A percentile compares a stretch with the other conserved stretches of the same genome.
These are phyloP conservation scores for Hestina assimilis DNA, from an alignment of 1,140 invertebrate species.

Conservation along the genomic window DNA sequence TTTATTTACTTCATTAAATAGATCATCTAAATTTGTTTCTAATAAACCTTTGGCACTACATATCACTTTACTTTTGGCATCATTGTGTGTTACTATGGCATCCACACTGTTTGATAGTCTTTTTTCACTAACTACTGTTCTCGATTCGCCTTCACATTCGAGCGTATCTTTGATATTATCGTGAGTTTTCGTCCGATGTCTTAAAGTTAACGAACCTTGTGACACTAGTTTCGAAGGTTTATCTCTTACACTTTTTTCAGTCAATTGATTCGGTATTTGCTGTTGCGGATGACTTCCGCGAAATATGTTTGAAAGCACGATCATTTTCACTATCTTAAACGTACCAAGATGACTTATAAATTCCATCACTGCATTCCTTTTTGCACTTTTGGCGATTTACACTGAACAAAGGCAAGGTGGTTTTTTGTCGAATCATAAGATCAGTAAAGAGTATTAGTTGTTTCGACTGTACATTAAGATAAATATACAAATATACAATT, in stretches of 20 bases:
- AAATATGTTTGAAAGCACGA: slow-evolving; percentile 71
- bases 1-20: slow-evolving; percentile 62
- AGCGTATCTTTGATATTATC: slow-evolving; percentile 44
- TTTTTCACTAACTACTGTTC: slow-evolving; percentile 46
- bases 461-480: too few species aligned
- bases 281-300: slow-evolving; percentile 56
- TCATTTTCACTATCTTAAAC: slow-evolving; percentile 72
- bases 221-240: slow-evolving; percentile 46
- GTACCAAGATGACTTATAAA: slow-evolving; percentile 59
- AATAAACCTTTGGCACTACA: slow-evolving; percentile 76
- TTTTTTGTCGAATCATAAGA: slow-evolving; percentile 43
- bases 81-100: slow-evolving; percentile 53
- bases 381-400: slow-evolving; percentile 40
- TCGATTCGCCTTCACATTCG: slow-evolving; percentile 39
- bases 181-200: slow-evolving; percentile 56
- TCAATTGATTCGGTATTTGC: slow-evolving; percentile 40
- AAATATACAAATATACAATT: background rate
- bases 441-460: background rate
- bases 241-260: slow-evolving; percentile 39
- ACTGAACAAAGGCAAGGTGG: slow-evolving; percentile 44
- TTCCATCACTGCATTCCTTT: slow-evolving; percentile 76
- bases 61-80: slow-evolving; percentile 70
- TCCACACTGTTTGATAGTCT: slow-evolving; percentile 66
- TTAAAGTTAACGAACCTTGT: slow-evolving; percentile 58
- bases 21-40: slow-evolving; percentile 75